Percentiles rank a stretch among this genome's conserved stretches.
phyloP scores from a whole-genome alignment of 2,797 vertebrate genomes.

The Dryobates pubescens region DNA sequence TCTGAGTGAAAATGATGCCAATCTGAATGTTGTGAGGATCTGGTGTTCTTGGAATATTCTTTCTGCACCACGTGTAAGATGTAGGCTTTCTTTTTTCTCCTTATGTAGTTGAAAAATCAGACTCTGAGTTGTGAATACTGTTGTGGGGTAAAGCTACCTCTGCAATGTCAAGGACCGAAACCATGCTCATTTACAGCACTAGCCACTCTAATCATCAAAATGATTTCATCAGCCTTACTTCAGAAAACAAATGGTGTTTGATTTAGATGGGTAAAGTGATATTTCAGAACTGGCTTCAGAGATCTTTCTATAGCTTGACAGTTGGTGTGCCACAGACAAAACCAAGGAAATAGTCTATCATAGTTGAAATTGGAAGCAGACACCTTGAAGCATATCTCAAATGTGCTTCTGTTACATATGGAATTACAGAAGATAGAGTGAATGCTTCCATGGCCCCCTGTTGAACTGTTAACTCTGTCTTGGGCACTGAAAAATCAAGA shows the following conservation, averaged over 20 bases:
- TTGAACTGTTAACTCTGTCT: background rate
- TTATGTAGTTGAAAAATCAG: background rate
- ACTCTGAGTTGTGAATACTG: background rate
- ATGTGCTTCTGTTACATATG: background rate
- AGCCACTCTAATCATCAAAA: background rate
- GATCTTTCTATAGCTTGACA: background rate
- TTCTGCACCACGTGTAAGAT: background rate
- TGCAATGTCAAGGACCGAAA: background rate
- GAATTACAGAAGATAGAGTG: background rate
- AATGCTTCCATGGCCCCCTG: background rate
- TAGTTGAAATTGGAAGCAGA: constrained; percentile 25
- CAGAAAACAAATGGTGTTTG: background rate
- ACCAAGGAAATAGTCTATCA: background rate
- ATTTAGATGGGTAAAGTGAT: background rate
- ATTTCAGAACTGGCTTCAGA: constrained; percentile 11
- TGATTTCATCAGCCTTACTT: background rate
- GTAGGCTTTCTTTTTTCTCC: background rate
- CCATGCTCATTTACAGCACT: background rate
- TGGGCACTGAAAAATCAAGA: background rate
- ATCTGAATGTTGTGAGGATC: background rate
- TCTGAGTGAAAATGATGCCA: background rate
- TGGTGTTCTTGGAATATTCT: background rate
- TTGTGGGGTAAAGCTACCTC: background rate
- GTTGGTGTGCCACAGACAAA: background rate
- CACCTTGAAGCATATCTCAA: constrained; percentile 22